These are phyloP conservation scores for Tragelaphus scriptus DNA, from an alignment of 2,113 vertebrate genomes.

Conservation along the genomic window DNA sequence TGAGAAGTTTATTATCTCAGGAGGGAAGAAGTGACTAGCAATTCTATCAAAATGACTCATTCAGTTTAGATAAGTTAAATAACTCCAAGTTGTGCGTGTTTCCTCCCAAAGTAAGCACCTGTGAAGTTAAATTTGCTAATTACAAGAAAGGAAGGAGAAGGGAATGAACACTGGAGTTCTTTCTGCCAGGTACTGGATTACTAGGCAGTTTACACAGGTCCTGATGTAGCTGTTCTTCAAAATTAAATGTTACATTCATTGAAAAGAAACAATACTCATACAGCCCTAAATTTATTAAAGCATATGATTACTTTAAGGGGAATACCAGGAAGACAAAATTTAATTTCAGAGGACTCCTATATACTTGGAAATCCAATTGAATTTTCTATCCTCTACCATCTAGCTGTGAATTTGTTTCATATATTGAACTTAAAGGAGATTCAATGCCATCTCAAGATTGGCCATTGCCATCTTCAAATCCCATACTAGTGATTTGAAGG, in stretches of 20 bases:
- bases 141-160: not conserved
- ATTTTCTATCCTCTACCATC: slow-evolving; percentile 5
- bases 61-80: slow-evolving; percentile 42
- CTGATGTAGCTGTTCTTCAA: slow-evolving; percentile 12
- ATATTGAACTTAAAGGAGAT: not conserved
- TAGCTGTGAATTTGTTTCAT: slow-evolving; percentile 10
- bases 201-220: slow-evolving; percentile 22
- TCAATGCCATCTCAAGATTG: not conserved
- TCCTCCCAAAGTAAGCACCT: slow-evolving; percentile 41
- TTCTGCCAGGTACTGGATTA: slow-evolving; percentile 9
- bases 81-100: slow-evolving; percentile 31
- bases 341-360: slow-evolving; percentile 32
- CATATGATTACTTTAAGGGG: not conserved
- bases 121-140: slow-evolving; percentile 38
- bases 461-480: not conserved
- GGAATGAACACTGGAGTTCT: not conserved
- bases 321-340: not conserved
- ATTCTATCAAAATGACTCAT: slow-evolving; percentile 60
- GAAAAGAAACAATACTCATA: not conserved
- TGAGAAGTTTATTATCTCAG: slow-evolving; percentile 27
- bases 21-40: slow-evolving; percentile 40
- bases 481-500: not conserved
- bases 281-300: slow-evolving; percentile 24
- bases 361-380: slow-evolving; percentile 12
- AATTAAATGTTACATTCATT: not conserved